Conservation (phyloP, 2,797 vertebrate genomes). For the Periparus ater region DNA sequence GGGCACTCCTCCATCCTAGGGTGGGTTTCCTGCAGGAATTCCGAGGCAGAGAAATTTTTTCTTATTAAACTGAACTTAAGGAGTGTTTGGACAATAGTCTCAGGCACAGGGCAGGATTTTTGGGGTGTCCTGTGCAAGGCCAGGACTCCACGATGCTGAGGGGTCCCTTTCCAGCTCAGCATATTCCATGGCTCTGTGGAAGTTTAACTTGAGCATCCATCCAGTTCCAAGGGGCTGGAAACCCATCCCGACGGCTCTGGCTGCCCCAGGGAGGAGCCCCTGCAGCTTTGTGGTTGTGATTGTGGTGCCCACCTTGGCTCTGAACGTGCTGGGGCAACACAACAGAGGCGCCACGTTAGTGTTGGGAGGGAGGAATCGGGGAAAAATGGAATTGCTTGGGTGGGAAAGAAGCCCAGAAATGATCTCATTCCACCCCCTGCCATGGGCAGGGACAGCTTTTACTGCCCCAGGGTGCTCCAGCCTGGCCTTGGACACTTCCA, state of each 20-base stretch:
- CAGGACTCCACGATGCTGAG: neutral
- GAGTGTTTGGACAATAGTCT: neutral
- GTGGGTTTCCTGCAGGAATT: neutral
- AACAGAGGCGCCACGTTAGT: accelerated
- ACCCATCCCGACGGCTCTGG: accelerated
- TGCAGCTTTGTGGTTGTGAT: accelerated
- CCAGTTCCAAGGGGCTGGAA: neutral
- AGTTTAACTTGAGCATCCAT: accelerated
- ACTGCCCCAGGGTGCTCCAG: neutral
- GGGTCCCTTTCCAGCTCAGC: neutral
- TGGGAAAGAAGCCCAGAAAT: neutral
- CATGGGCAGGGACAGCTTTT: neutral
- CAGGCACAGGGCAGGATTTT: neutral
- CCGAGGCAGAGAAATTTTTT: accelerated
- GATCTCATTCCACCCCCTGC: neutral
- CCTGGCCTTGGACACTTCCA: neutral
- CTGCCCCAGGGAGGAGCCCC: accelerated
- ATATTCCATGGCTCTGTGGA: accelerated
- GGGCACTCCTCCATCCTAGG: neutral
- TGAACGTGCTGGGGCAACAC: accelerated
- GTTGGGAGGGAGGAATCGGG: neutral
- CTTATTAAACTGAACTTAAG: neutral
- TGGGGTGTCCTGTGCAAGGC: neutral
- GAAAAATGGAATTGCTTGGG: neutral
- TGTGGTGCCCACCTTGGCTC: neutral